A percentile compares a stretch with the other conserved stretches of the same genome.
phyloP scores from a whole-genome alignment of 1,140 invertebrate species.

The Calosoma granatense region DNA sequence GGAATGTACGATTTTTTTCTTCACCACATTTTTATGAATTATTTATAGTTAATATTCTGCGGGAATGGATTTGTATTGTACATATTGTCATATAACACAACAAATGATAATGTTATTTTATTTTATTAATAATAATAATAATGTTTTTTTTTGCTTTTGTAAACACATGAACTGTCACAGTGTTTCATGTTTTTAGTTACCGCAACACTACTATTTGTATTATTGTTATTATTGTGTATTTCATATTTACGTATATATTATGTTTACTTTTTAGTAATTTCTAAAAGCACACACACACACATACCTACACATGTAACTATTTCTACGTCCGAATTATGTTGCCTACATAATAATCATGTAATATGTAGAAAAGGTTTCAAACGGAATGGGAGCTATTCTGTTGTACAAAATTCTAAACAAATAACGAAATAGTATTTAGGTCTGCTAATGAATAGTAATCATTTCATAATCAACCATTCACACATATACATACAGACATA shows the following conservation, averaged over 20 bases:
- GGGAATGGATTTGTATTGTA: not conserved
- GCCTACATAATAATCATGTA: not conserved
- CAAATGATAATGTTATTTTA: too few species aligned
- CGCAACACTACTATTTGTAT: not conserved
- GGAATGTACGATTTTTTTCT: too few species aligned
- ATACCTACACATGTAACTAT: slow-evolving; percentile 5
- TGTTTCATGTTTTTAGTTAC: slow-evolving; percentile 2
- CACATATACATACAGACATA: too few species aligned
- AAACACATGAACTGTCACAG: too few species aligned
- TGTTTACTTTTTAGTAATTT: not conserved
- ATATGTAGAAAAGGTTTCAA: not conserved
- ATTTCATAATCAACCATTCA: too few species aligned
- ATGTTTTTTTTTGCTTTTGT: not conserved
- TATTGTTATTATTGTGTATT: slow-evolving; percentile 9
- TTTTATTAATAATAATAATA: not conserved
- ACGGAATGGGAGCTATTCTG: not conserved
- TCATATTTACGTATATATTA: not conserved
- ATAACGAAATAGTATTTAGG: too few species aligned
- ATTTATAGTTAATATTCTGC: not conserved
- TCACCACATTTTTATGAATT: not conserved
- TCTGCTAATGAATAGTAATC: too few species aligned
- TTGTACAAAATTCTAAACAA: not conserved
- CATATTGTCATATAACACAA: not conserved
- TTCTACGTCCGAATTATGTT: slow-evolving; percentile 6
- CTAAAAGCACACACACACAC: too few species aligned